Percentiles rank a stretch among this genome's conserved stretches.
Evolutionary conservation across 2,797 vertebrate species (phyloP).

Genomic region (Spea hammondii): DNA sequence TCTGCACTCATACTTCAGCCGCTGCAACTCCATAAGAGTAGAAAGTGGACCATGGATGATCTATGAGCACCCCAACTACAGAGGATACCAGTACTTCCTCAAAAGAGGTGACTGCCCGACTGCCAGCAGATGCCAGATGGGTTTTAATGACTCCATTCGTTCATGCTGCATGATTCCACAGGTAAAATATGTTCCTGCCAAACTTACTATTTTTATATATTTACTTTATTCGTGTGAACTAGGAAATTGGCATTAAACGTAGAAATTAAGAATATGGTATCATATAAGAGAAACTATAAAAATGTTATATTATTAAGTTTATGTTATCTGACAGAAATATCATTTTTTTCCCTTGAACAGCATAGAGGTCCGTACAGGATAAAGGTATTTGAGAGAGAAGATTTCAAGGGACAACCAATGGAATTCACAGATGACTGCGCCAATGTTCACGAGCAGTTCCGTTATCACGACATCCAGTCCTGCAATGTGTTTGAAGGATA

Average conservation of each 20-base stretch:
- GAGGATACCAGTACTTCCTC: constrained; percentile 14
- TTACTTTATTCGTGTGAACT: too few species aligned
- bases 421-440: constrained; percentile 16
- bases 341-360: not conserved
- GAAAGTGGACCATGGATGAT: constrained; percentile 22
- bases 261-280: too few species aligned
- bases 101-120: constrained; percentile 14
- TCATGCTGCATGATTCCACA: constrained; percentile 4
- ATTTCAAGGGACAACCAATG: constrained; percentile 18
- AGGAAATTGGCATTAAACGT: too few species aligned
- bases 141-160: constrained; percentile 10
- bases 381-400: constrained; percentile 3
- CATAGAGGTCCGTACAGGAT: constrained; percentile 5
- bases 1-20: constrained; percentile 3
- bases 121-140: constrained; percentile 16
- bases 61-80: constrained; percentile 19
- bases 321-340: not conserved
- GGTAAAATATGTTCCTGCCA: not conserved
- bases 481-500: not conserved
- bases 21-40: constrained; percentile 14
- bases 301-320: too few species aligned
- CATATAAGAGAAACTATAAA: too few species aligned
- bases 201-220: too few species aligned
- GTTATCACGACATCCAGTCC: too few species aligned
- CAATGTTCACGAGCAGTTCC: constrained; percentile 14